Evolutionary conservation across 1,140 invertebrate genomes (phyloP).

Genomic region (Ganaspis sp.): DNA sequence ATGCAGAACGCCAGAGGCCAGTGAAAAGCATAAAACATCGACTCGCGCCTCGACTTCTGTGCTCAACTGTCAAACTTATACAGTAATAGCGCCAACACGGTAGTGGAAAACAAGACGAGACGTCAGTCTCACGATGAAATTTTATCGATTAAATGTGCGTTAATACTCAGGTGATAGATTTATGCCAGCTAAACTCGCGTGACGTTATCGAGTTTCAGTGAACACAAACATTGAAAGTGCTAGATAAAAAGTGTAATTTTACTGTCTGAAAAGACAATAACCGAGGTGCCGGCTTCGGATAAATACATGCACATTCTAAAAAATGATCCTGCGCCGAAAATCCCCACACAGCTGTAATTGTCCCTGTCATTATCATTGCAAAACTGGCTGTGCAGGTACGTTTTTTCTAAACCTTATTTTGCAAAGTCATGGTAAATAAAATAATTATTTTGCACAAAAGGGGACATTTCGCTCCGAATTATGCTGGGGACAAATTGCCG

Average conservation of each 20-base stretch:
- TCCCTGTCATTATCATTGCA: constrained; percentile 72
- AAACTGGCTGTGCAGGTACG: constrained; percentile 71
- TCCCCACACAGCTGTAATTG: constrained; percentile 69
- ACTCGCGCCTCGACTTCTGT: neutral
- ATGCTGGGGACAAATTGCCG: neutral
- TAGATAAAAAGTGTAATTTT: neutral
- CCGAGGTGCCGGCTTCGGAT: neutral
- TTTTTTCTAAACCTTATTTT: constrained; percentile 5
- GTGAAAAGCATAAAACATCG: neutral
- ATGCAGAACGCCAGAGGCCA: constrained; percentile 3
- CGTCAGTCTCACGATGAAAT: neutral
- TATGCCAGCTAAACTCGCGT: neutral
- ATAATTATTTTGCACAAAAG: neutral
- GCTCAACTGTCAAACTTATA: neutral
- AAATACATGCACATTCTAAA: constrained; percentile 5
- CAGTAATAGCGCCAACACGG: neutral
- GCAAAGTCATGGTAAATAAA: neutral
- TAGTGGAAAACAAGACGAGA: neutral
- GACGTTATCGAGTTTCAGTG: neutral
- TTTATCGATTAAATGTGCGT: constrained; percentile 18
- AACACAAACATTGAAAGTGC: neutral
- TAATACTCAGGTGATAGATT: neutral
- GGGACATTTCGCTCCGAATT: too few relatives aligned
- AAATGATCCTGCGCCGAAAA: constrained; percentile 64
- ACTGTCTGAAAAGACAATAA: neutral